Conservation (phyloP, 2,888 invertebrate species). For the Pristionchus mayeri region DNA sequence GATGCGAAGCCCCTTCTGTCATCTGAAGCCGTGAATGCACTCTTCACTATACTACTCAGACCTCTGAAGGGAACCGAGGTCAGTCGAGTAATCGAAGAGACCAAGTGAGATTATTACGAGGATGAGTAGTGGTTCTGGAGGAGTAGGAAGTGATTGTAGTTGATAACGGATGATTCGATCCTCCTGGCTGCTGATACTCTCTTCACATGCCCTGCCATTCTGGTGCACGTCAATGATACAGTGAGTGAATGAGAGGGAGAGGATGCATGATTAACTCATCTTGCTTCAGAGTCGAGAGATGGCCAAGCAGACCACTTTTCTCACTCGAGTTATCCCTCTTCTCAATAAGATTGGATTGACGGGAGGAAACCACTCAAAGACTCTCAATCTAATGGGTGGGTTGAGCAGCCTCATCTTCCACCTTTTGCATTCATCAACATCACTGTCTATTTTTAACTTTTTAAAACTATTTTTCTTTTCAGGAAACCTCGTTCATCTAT, state of each 20-base stretch:
- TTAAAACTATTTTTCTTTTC: too few relatives aligned
- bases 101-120: not conserved
- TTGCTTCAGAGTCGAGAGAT: conserved; percentile 48
- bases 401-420: too few relatives aligned
- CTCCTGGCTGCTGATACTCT: conserved; percentile 49
- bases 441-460: too few relatives aligned
- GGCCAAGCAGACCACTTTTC: conserved; percentile 37
- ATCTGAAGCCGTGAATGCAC: conserved; percentile 63
- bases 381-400: conserved; percentile 68
- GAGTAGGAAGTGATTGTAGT: not conserved
- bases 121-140: not conserved
- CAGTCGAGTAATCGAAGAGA: too few relatives aligned
- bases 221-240: conserved; percentile 58
- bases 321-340: conserved; percentile 27
- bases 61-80: conserved; percentile 52
- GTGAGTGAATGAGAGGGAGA: conserved; percentile 51
- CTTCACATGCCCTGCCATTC: conserved; percentile 62
- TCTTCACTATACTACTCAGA: conserved; percentile 59
- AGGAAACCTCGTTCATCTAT: conserved; percentile 73
- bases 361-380: conserved; percentile 45
- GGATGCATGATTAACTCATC: not conserved
- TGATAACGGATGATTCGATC: conserved; percentile 21
- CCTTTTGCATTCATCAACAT: too few relatives aligned
- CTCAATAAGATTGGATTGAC: conserved; percentile 26
- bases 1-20: conserved; percentile 57